Conservation (phyloP, 2,888 invertebrate species). For the Pristionchus fissidentatus region DNA sequence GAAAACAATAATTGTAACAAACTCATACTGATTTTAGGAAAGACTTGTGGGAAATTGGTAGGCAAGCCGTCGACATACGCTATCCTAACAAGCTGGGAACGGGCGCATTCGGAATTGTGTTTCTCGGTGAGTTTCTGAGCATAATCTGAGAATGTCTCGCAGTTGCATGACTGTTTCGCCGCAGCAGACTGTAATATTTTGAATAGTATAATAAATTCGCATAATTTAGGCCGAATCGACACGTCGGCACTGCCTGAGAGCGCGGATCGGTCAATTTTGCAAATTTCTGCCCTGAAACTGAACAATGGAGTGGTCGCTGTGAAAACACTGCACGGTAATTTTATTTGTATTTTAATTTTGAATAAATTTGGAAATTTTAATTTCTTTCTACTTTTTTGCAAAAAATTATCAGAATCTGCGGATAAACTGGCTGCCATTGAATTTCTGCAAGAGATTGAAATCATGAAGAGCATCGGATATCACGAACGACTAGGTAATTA, state of each 20-base stretch:
- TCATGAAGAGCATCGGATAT: constrained; percentile 25
- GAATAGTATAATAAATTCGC: too few species aligned
- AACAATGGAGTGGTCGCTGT: neutral
- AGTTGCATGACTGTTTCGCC: too few species aligned
- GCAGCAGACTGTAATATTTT: too few species aligned
- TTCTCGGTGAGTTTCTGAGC: neutral
- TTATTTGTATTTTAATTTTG: neutral
- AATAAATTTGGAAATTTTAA: neutral
- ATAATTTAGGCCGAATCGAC: neutral
- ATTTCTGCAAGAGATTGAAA: constrained; percentile 30
- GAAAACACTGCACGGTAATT: constrained; percentile 17
- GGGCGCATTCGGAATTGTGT: constrained; percentile 5
- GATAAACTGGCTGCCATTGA: neutral
- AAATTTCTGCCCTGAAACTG: neutral
- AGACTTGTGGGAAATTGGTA: neutral
- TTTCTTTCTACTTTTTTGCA: too few species aligned
- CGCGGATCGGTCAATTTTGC: neutral
- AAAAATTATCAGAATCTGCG: constrained; percentile 28
- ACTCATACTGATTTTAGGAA: neutral
- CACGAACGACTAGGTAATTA: constrained; percentile 29
- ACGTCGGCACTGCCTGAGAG: neutral
- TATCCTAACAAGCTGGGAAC: neutral
- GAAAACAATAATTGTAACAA: neutral
- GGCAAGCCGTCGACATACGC: neutral
- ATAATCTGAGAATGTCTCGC: too few species aligned